Base-by-base conservation (phyloP, 1,140 invertebrate genomes). In the Pseudomyrmex sp. region DNA sequence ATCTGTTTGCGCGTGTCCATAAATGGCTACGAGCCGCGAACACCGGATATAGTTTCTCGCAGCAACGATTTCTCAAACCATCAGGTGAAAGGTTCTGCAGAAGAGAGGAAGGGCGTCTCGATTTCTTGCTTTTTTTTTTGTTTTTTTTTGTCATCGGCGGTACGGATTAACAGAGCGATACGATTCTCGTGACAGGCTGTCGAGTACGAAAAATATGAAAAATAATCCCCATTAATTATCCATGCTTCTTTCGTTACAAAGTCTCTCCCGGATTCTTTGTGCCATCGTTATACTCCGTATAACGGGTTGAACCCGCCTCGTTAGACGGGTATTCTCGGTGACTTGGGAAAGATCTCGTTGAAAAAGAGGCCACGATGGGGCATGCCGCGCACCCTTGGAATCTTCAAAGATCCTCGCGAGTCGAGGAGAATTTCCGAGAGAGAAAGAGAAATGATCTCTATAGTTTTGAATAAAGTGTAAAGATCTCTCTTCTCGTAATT, bases 231-330 rank as follows among this genome's bases (percentile, higher is more conserved):
- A 70, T 79, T 70, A 79, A 48, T 35, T 35, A 12, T 23, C 1
- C 20, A 7, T 15, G 4, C 35, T 77, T 77, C 63, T 56, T 58
- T 4, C 65, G 52, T n/a, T 44, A 23, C 75, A n/a, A 56, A 56
- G 12, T 59, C 44, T 20, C 35, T 59, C 44, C 15, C 35, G 9
- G 20, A 26, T 79, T 44, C 52, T 69, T 69, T 69, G 75, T 58
- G 63, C 10, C 63, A 10, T 54, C 12, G 26, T 76, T 76, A 76
- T 65, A 65, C 48, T 48, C 7, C 35, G 48, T 65, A 35, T 35
- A 76, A 76, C 61, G 74, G 48, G 61, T 76, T 76, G 74, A 76
- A 54, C 61, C 35, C 61, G 61, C 26, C 23, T 79, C 52, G 63
- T 70, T 79, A 79, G 54, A 13, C 54, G 52, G 35, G 20, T 48